These are phyloP conservation scores for Poecilia gillii DNA, from an alignment of 2,797 vertebrate genomes.

Conservation along the genomic window DNA sequence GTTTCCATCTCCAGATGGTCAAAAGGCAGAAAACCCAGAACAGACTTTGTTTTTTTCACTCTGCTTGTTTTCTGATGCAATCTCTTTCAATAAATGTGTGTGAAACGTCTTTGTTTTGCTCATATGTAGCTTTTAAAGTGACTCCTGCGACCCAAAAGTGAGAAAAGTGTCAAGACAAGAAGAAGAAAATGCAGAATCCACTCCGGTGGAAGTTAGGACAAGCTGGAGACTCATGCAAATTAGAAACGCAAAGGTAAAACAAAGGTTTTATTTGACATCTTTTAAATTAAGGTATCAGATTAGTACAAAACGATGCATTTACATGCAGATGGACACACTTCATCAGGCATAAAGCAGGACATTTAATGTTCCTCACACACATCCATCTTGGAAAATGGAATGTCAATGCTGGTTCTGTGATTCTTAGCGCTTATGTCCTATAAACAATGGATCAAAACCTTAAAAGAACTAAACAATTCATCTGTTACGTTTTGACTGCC, in stretches of 20 bases:
- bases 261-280: slow-evolving; percentile 73
- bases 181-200: background rate
- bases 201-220: background rate
- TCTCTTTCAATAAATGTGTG: background rate
- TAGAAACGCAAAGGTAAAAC: slow-evolving; percentile 35
- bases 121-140: background rate
- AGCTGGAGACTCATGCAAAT: slow-evolving; percentile 1
- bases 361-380: slow-evolving; percentile 25
- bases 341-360: slow-evolving; percentile 31
- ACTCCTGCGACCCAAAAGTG: background rate
- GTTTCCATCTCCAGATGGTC: background rate
- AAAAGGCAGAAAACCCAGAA: background rate
- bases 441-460: slow-evolving; percentile 7
- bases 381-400: slow-evolving; percentile 24
- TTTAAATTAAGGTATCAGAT: slow-evolving; percentile 68
- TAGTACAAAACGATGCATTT: slow-evolving; percentile 71
- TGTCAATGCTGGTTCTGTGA: slow-evolving; percentile 52
- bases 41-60: background rate
- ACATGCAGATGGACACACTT: slow-evolving; percentile 53
- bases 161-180: background rate
- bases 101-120: background rate
- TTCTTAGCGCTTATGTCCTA: slow-evolving; percentile 24
- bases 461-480: slow-evolving; percentile 5
- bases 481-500: slow-evolving; percentile 8
- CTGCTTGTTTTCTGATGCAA: background rate